Base-by-base conservation (phyloP, 2,113 vertebrate species). In the Bubo bubo region DNA sequence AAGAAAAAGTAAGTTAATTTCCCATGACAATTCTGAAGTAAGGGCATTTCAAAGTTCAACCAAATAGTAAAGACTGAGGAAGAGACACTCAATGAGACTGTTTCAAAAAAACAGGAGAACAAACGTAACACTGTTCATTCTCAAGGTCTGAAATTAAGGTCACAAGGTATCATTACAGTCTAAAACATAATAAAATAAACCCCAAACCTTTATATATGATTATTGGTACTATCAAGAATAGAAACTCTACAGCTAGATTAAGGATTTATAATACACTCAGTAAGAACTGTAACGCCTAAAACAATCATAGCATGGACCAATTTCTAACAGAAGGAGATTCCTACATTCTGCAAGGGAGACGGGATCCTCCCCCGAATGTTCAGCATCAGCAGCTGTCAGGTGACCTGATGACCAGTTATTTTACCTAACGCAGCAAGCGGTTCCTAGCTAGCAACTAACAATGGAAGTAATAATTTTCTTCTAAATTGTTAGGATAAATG, bases 301-400 rank as follows among this genome's bases (percentile, higher is more conserved):
- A 4, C 28, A 59, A 21, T 11, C 55, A 27, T 2, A 13, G 75
- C 34, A 35, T 0, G 4, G 19, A 34, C 19, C 24, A 17, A 15
- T 13, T 24, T 47, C 56, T 23, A 32, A 41, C 22, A 14, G 32
- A 19, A 21, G 34, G 18, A 32, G 37, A 14, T 27, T 22, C 26
- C 14, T 27, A 12, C 27, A 8, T 6, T 24, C 76, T 21, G 24
- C 30, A 35, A 11, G 2, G 8, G 52, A 84, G 41, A 14, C 3
- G 5, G 64, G 52, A 16, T 4, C 50, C n/a, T 47, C 50, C 76
- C 56, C 34, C 2, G 0, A 14, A 11, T 0, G 23, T 14, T 24
- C 6, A 34, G 53, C 56, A 35, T 2, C 27, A 9, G 47, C n/a
- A 10, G 3, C 52, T 19, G 28, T 3, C 8, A n/a, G 53, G n/a